These are phyloP conservation scores for Dendrocincla tyrannina DNA, from an alignment of 2,797 vertebrate genomes.

Conservation along the genomic window DNA sequence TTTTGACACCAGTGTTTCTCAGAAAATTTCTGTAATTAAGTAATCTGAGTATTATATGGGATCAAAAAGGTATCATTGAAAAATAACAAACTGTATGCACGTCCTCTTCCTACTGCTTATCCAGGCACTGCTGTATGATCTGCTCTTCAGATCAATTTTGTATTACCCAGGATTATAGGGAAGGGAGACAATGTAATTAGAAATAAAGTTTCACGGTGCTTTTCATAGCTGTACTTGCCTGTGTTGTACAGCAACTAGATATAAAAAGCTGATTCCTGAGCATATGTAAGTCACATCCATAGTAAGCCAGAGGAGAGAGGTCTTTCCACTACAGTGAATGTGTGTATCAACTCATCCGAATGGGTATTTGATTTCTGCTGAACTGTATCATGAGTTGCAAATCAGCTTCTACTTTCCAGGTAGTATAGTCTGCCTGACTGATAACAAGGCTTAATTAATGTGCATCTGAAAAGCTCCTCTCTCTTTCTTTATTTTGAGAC, in stretches of 20 bases:
- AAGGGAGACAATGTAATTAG: slow-evolving; percentile 35
- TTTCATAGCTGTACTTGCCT: slow-evolving; percentile 60
- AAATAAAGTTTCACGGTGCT: slow-evolving; percentile 53
- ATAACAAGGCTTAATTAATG: slow-evolving; percentile 68
- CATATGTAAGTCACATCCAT: slow-evolving; percentile 47
- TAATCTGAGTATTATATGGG: background rate
- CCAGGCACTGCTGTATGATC: slow-evolving; percentile 32
- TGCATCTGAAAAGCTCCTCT: slow-evolving; percentile 60
- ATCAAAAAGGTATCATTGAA: background rate
- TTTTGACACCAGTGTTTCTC: slow-evolving; percentile 6
- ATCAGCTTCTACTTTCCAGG: slow-evolving; percentile 59
- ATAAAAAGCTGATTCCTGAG: slow-evolving; percentile 58
- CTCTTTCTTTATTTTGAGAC: slow-evolving; percentile 27
- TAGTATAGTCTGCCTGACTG: slow-evolving; percentile 56
- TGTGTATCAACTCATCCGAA: slow-evolving; percentile 63
- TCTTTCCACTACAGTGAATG: slow-evolving; percentile 67
- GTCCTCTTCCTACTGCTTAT: background rate
- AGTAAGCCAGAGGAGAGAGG: slow-evolving; percentile 56
- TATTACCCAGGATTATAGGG: slow-evolving; percentile 15
- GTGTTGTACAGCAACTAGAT: slow-evolving; percentile 50
- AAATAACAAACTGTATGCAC: background rate
- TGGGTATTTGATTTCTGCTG: slow-evolving; percentile 67
- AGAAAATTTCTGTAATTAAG: slow-evolving; percentile 20
- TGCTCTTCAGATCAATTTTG: slow-evolving; percentile 58
- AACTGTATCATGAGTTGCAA: slow-evolving; percentile 69